Percentiles rank a stretch among this genome's conserved stretches.
Conservation (phyloP, 2,113 vertebrate genomes). For the Stegastes partitus region DNA sequence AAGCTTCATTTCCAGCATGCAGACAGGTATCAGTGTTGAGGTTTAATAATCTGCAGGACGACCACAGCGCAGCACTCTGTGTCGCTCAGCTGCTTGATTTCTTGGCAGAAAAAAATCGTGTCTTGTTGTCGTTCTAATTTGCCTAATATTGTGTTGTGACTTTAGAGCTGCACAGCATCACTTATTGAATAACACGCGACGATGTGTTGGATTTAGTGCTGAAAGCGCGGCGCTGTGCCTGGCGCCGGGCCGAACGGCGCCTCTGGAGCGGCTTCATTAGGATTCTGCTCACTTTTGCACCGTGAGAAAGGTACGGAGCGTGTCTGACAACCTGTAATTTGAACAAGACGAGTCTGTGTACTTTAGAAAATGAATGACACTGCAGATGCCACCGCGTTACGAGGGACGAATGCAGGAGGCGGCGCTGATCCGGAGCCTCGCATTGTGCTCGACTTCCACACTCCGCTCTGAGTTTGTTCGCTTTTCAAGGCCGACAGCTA, state of each 20-base stretch:
- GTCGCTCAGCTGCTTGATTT: not conserved
- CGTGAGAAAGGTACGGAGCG: constrained; percentile 19
- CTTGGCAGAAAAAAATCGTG: too few species aligned
- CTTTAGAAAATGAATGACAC: constrained; percentile 22
- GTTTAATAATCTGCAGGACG: too few species aligned
- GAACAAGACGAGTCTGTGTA: constrained; percentile 25
- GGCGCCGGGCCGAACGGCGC: constrained; percentile 22
- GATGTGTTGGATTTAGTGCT: not conserved
- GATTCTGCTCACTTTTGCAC: constrained; percentile 52
- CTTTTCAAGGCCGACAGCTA: not conserved
- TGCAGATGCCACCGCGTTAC: constrained; percentile 11
- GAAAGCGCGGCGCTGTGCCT: constrained; percentile 21
- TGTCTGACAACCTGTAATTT: constrained; percentile 55
- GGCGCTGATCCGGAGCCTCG: not conserved
- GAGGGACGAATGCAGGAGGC: constrained; percentile 4
- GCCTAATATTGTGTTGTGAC: not conserved
- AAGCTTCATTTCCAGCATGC: too few species aligned
- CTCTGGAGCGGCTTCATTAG: constrained; percentile 41
- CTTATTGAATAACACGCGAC: not conserved
- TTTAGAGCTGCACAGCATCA: not conserved
- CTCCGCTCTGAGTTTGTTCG: not conserved
- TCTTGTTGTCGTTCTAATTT: too few species aligned
- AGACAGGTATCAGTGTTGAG: not conserved
- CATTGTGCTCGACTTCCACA: not conserved
- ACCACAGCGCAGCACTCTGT: not conserved